Conservation (phyloP, 92 coral and sea anemone genomes). For the Zoanthus sansibaricus region DNA sequence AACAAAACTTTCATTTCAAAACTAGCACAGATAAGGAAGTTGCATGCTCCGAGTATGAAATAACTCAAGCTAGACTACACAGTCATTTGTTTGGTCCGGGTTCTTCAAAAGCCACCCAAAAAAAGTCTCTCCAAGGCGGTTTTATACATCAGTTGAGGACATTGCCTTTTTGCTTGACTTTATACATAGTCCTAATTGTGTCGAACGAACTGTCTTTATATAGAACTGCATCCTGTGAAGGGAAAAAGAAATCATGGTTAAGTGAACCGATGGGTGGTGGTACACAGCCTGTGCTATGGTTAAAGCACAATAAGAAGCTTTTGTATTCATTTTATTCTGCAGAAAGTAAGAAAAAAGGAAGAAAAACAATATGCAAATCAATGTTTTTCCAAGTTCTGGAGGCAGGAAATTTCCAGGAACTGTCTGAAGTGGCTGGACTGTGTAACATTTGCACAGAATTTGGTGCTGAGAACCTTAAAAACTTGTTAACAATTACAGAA, state of each 20-base stretch:
- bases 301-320: not conserved
- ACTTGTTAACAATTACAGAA: not conserved
- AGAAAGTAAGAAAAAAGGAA: not conserved
- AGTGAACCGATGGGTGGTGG: constrained; percentile 17
- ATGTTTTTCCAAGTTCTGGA: not conserved
- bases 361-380: constrained; percentile 3
- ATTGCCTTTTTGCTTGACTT: constrained; percentile 14
- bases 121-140: constrained; percentile 5
- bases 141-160: constrained; percentile 21
- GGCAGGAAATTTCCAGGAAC: constrained; percentile 13
- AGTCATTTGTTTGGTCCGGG: constrained; percentile 30
- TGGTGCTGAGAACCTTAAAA: not conserved
- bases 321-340: not conserved
- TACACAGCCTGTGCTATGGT: not conserved
- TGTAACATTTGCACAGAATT: not conserved
- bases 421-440: not conserved
- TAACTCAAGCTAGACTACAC: no score
- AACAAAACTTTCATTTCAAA: no score
- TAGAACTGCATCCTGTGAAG: constrained; percentile 23
- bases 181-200: constrained; percentile 26
- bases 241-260: constrained; percentile 4
- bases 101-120: not conserved
- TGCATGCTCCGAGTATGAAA: no score
- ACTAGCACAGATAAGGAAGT: no score
- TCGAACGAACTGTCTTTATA: constrained; percentile 15